Conservation (phyloP, 2,113 vertebrate genomes). For the Chaetorhynchus papuensis region DNA sequence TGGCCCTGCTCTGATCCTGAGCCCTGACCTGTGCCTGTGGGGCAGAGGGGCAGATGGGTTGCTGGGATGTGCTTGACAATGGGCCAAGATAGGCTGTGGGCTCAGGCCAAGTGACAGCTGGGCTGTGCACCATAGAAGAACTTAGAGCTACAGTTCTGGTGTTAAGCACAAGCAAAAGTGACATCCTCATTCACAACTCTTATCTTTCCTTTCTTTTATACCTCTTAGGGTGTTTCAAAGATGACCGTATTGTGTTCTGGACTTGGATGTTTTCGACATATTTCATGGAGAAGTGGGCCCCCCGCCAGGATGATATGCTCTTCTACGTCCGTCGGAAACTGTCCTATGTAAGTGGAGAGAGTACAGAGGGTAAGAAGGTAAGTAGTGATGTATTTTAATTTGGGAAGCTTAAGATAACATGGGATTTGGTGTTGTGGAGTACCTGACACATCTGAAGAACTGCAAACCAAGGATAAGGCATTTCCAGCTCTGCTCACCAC, state of each 20-base stretch:
- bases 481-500: not conserved
- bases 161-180: not conserved
- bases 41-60: not conserved
- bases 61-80: not conserved
- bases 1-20: too few species aligned
- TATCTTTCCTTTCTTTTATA: not conserved
- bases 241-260: constrained; percentile 98
- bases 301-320: constrained; percentile 93
- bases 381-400: not conserved
- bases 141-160: accelerated
- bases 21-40: not conserved
- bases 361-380: constrained; percentile 83
- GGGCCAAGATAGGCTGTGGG: not conserved
- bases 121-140: too few species aligned
- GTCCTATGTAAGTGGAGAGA: constrained; percentile 72
- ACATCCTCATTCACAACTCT: not conserved
- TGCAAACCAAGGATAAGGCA: not conserved
- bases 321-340: constrained; percentile 92
- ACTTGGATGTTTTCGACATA: constrained; percentile 99
- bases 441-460: not conserved
- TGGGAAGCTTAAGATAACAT: not conserved
- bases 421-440: not conserved
- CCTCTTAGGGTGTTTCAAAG: constrained; percentile 88
- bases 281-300: constrained; percentile 95
- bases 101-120: accelerated